Evolutionary conservation across 2,888 invertebrate genomes (phyloP), one percentile per base, ranked within the genome.

Genomic region (Zeuzera pyrina): DNA sequence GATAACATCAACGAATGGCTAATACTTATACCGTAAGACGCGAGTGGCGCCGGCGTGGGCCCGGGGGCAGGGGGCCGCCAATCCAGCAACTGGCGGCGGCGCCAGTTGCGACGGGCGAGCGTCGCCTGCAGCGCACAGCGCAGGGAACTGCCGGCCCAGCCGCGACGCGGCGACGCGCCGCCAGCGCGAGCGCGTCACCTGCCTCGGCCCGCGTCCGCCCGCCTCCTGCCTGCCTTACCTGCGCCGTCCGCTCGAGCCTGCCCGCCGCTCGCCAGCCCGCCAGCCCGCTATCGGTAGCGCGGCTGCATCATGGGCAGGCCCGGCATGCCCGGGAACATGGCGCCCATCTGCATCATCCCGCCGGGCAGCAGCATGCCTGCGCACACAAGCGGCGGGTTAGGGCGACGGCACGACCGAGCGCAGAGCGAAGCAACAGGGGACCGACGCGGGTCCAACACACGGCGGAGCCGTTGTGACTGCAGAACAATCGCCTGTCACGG

Each of bases 281-380:
- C 38, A 31, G 42, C 66, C 59, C 60, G 73, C 92, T 93, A 94
- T 88, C 93, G 92, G 87, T 88, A 94, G 78, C 93, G 90, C 50
- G 93, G 93, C 79, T 91, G 92, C 92, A 94, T 91, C 87, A 89
- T 86, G 42, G 85, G 86, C 49, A 87, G 78, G 60, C 68, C 64
- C 33, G 61, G 58, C 59, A 67, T 41, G 47, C 69, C 67, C 41
- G 72, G 70, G 62, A 78, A 78, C 85, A 87, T 81, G 53, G 84
- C 84, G 57, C 85, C 58, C 84, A 86, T 81, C 56, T 61, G 71
- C 66, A 85, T 60, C 79, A 87, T 50, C 42, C 65, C 58, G 51
- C 72, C 70, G 62, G 77, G 78, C 66, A 79, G 60, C 74, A 79
- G 69, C 78, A 79, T 71, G 45, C 81, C 81, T 81, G 79, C 69